Evolutionary conservation across 2,888 invertebrate genomes (phyloP).

Genomic region (Sesia apiformis): DNA sequence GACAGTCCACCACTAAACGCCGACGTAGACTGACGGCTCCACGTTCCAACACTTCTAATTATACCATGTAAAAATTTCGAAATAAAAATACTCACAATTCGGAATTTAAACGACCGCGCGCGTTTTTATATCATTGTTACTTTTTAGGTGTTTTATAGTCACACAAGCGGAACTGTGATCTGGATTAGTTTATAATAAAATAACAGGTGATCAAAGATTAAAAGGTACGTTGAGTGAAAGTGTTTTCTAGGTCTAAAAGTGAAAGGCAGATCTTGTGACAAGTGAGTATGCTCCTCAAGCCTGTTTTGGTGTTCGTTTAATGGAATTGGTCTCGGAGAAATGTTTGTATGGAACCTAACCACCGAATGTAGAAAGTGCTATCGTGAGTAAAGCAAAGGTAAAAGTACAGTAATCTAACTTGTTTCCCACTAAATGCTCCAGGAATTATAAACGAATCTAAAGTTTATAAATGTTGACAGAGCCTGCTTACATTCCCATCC

Average conservation of each 20-base stretch:
- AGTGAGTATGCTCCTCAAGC: constrained; percentile 26
- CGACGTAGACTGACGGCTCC: constrained; percentile 24
- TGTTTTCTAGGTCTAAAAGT: constrained; percentile 53
- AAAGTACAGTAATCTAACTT: no score
- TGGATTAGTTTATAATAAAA: constrained; percentile 7
- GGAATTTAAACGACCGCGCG: not conserved
- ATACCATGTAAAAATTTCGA: not conserved
- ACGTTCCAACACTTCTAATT: not conserved
- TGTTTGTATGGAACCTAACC: not conserved
- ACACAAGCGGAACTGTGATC: not conserved
- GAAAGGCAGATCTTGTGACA: constrained; percentile 42
- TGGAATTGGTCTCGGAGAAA: not conserved
- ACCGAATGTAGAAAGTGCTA: no score
- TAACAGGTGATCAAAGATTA: constrained; percentile 16
- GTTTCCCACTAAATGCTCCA: no score
- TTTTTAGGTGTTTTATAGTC: not conserved
- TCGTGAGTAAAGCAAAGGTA: no score
- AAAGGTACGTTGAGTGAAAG: constrained; percentile 49
- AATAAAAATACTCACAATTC: constrained; percentile 1
- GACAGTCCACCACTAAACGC: constrained; percentile 12
- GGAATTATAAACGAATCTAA: no score
- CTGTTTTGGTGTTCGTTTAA: not conserved
- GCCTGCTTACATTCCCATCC: no score
- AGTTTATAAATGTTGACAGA: no score
- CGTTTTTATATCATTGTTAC: not conserved